Evolutionary conservation across 2,113 vertebrate species (phyloP).

Genomic region (Galbula dea): DNA sequence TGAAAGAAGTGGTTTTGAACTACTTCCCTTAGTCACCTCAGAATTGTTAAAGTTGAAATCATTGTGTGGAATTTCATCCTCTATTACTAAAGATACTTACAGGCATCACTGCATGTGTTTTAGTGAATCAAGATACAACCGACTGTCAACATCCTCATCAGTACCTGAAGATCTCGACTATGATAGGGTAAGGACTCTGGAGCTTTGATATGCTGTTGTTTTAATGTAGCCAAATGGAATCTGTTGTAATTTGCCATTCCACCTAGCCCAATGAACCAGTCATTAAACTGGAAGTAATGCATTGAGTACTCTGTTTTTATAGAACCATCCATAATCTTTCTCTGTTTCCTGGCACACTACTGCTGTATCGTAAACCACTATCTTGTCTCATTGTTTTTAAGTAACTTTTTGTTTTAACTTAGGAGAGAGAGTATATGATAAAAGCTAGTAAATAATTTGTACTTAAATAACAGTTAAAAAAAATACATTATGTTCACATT

Average conservation of each 20-base stretch:
- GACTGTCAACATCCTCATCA: slow-evolving; percentile 63
- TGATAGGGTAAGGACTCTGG: slow-evolving; percentile 63
- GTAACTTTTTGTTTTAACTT: background rate
- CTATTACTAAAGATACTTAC: background rate
- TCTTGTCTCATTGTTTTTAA: background rate
- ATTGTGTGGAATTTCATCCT: background rate
- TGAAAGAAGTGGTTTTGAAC: background rate
- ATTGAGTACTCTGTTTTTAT: background rate
- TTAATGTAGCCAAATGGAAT: background rate
- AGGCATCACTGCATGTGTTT: background rate
- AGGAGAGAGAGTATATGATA: background rate
- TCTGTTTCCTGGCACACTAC: background rate
- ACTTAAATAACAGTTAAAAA: background rate
- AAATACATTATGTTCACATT: background rate
- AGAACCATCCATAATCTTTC: background rate
- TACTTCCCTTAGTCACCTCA: background rate
- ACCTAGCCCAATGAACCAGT: background rate
- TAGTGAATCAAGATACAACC: slow-evolving; percentile 64
- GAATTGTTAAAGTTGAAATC: background rate
- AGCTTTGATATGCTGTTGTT: background rate
- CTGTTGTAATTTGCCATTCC: background rate
- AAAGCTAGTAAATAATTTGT: background rate
- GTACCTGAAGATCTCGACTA: slow-evolving; percentile 66
- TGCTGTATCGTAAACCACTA: background rate
- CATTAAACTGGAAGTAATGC: background rate